Evolutionary conservation across 2,888 invertebrate genomes (phyloP).

Genomic region (Ephialtes manifestator): DNA sequence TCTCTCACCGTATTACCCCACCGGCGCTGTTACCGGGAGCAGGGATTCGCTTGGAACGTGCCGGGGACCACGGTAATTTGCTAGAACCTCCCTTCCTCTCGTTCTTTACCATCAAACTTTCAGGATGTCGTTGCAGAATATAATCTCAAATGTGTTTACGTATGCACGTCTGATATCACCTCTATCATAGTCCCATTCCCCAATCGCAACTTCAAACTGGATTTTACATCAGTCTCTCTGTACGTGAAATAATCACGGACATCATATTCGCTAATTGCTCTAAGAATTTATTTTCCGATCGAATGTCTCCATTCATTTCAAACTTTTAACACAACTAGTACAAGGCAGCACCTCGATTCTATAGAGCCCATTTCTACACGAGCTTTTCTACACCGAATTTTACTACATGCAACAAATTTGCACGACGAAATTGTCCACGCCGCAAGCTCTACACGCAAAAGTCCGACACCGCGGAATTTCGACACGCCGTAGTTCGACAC

Average conservation of each 20-base stretch:
- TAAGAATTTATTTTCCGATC: neutral
- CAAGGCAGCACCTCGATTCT: too few relatives aligned
- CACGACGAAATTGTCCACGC: too few relatives aligned
- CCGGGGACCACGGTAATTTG: conserved; percentile 73
- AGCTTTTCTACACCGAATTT: too few relatives aligned
- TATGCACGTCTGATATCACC: conserved; percentile 36
- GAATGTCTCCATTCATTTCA: too few relatives aligned
- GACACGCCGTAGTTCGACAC: too few relatives aligned
- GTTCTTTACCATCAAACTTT: conserved; percentile 55
- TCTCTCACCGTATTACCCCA: conserved; percentile 62
- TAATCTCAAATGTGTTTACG: conserved; percentile 48
- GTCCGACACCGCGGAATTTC: too few relatives aligned
- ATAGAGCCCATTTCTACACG: too few relatives aligned
- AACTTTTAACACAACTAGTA: too few relatives aligned
- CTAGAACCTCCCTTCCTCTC: conserved; percentile 57
- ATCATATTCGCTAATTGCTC: conserved; percentile 2
- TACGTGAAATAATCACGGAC: conserved; percentile 4
- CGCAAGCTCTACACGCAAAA: too few relatives aligned
- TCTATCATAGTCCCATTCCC: neutral
- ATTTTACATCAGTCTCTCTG: neutral
- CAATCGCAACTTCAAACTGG: neutral
- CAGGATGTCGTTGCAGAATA: conserved; percentile 40
- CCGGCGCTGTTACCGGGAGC: conserved; percentile 71
- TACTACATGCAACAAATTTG: too few relatives aligned
- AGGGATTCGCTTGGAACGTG: conserved; percentile 73